Evolutionary conservation across 1,140 invertebrate genomes (phyloP).

Genomic region (Pogonus chalceus): DNA sequence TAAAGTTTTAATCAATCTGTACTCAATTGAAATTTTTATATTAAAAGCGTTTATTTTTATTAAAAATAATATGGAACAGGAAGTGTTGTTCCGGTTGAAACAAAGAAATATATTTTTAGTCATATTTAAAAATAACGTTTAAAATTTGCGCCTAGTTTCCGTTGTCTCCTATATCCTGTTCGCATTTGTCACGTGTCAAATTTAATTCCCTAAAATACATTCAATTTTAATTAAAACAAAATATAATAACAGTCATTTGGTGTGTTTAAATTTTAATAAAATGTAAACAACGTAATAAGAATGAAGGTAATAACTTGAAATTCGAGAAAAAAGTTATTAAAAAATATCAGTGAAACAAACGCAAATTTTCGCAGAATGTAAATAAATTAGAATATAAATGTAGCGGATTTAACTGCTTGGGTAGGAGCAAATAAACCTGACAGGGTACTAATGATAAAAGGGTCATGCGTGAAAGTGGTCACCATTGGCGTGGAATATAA

Average conservation of each 20-base stretch:
- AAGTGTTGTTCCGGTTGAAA: too few relatives aligned
- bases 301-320: too few relatives aligned
- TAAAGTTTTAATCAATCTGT: too few relatives aligned
- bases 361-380: background rate
- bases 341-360: background rate
- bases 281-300: too few relatives aligned
- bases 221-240: too few relatives aligned
- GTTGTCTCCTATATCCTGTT: background rate
- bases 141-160: background rate
- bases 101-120: background rate
- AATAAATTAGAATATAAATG: background rate
- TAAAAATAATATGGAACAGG: too few relatives aligned
- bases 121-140: background rate
- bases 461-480: background rate
- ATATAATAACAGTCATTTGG: too few relatives aligned
- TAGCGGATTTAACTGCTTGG: background rate
- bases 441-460: background rate
- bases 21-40: too few relatives aligned
- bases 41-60: too few relatives aligned
- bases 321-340: too few relatives aligned
- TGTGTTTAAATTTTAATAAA: background rate
- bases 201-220: too few relatives aligned
- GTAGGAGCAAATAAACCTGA: background rate
- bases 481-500: background rate
- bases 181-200: background rate